Evolutionary conservation across 1,140 invertebrate species (phyloP), one percentile per base, ranked within the genome.

Genomic region (Ips typographus): DNA sequence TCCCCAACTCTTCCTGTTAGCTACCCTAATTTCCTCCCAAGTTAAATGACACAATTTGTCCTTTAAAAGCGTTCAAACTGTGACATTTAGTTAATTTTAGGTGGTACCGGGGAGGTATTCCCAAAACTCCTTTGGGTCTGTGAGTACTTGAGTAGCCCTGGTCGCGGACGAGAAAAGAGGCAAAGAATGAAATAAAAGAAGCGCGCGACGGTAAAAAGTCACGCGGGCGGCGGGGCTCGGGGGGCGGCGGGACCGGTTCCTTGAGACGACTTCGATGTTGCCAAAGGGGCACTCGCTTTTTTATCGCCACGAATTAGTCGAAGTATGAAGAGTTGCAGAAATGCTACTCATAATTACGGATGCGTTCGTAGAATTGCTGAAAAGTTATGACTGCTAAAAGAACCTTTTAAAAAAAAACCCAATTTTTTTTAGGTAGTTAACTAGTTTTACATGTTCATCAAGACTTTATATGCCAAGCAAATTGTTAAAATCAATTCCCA

Each of bases 161-260:
- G 62, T 56, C 62, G 49, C 40, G 41, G 62, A 65, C 62, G 43
- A 65, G 51, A 63, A 63, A 52, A 63, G 59, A 59, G 47, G 43
- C 43, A 60, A 74, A 74, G 73, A 72, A 74, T 74, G 71, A 74
- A 74, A 74, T 74, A 74, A 74, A 74, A 74, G 73, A 73, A 74
- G 73, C 73, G 71, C 71, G 66, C 55, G 73, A 67, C 55, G 71
- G 64, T 74, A 74, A 74, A 74, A 74, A 74, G 73, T 74, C 73
- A 74, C 69, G 68, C 73, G 65, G 73, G 66, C 65, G 39, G 62
- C 41, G 37, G 62, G 52, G 53, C 52, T 40, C 55, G 63, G 55
- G 47, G 47, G 58, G 58, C 65, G 62, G 57, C 56, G 52, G 43
- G 51, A 67, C 70, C 65, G 65, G 49, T 59, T 65, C 47, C 59